Evolutionary conservation across 2,113 vertebrate genomes (phyloP).

Genomic region (Nymphicus hollandicus): DNA sequence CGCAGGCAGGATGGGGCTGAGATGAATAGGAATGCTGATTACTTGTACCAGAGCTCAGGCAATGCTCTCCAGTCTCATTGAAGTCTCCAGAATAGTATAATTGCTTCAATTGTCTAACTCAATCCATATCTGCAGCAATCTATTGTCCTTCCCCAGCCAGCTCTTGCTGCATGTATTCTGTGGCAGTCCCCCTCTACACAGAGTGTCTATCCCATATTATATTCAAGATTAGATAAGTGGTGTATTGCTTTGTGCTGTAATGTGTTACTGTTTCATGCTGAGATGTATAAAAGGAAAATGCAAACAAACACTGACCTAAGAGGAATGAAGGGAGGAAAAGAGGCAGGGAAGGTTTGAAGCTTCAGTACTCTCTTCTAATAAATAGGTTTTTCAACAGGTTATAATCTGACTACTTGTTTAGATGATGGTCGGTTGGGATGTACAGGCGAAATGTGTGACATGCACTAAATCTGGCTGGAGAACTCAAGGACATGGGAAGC

Average conservation of each 20-base stretch:
- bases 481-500: background rate
- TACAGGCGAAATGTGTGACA: fast-evolving
- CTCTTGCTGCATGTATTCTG: background rate
- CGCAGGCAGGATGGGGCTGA: background rate
- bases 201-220: background rate
- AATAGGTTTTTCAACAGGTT: constrained; percentile 7
- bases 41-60: background rate
- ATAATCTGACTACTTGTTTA: background rate
- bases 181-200: background rate
- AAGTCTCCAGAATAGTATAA: background rate
- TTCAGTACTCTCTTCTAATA: background rate
- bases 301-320: background rate
- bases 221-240: constrained; percentile 20
- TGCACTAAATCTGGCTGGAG: fast-evolving
- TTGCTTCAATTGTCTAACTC: constrained; percentile 39
- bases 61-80: background rate
- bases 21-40: constrained; percentile 23
- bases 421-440: background rate
- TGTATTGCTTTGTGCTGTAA: constrained; percentile 21
- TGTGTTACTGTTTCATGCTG: background rate
- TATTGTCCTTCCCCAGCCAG: background rate
- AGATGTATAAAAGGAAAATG: background rate
- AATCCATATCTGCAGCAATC: background rate
- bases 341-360: background rate
- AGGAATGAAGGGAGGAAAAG: background rate